Evolutionary conservation across 1,140 invertebrate genomes (phyloP), one percentile per base, ranked within the genome.

Genomic region (Leucophenga varia): DNA sequence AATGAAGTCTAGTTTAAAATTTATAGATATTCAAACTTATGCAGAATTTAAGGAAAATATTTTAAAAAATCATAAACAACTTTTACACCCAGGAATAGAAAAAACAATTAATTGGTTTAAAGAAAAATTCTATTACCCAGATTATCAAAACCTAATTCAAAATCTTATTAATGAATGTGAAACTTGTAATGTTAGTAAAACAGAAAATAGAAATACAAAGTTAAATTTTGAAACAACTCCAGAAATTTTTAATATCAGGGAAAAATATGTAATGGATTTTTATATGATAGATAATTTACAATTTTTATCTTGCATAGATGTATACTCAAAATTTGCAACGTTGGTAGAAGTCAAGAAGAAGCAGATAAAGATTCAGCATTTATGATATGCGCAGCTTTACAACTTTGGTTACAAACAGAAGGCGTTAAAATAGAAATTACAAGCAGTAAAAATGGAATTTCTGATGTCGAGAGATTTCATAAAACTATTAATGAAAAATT

Each of bases 401-500:
- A 36, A 37, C 18, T 37, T 30, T 46, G 43, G 43, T 37, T n/a
- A 7, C 12, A 38, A 16, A 13, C n/a, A 17, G 17, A 25, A 30
- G 16, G 30, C 17, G 38, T 37, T 17, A 13, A 16, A 31, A 16
- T 43, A 2, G 41, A 44, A 10, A 44, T 37, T n/a, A 46, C 43
- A 25, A 46, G 20, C 3, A 35, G 43, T 6, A 46, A 37, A 46
- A 38, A 19, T 14, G 43, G 34, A 28, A 46, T 37, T 3, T n/a
- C 35, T 28, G 43, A 46, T 38, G 38, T 38, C 30, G 34, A 38
- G 20, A 17, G 43, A 16, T 21, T 37, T 7, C 32, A 37, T 38
- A 46, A 46, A 28, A 46, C 43, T n/a, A 14, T 46, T 3, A 46
- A 46, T 38, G 43, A 45, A 21, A 45, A 45, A 37, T 30, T 45